Evolutionary conservation across 2,888 invertebrate genomes (phyloP).

Genomic region (Chesias legatella): DNA sequence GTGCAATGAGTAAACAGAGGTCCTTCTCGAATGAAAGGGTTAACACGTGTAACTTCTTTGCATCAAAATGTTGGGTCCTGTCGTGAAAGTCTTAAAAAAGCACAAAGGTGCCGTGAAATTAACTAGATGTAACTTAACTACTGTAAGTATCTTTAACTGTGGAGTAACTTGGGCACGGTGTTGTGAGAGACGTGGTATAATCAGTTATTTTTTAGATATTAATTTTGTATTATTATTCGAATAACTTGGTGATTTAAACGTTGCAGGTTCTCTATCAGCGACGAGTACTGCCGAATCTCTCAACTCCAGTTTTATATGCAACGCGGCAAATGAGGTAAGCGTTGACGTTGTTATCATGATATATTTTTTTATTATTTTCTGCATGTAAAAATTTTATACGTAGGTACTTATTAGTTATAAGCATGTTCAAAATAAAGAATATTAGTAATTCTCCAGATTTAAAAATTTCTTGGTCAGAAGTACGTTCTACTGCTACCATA

Average conservation of each 20-base stretch:
- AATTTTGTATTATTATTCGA: no score
- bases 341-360: no score
- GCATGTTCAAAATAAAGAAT: no score
- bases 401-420: not conserved
- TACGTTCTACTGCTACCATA: no score
- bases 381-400: no score
- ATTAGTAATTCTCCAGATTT: no score
- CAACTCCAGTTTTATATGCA: conserved; percentile 93
- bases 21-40: not conserved
- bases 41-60: not conserved
- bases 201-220: no score
- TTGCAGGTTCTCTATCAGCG: conserved; percentile 87
- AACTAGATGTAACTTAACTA: conserved; percentile 47
- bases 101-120: conserved; percentile 47
- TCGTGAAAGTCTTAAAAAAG: conserved; percentile 45
- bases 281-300: conserved; percentile 92
- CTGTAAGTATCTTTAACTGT: conserved; percentile 36
- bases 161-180: no score
- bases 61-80: conserved; percentile 42
- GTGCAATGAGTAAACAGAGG: conserved; percentile 1
- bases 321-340: conserved; percentile 87
- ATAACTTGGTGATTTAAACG: not conserved
- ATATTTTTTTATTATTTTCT: not conserved
- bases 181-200: no score
- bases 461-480: no score